Evolutionary conservation across 2,888 invertebrate species (phyloP), one percentile per base, ranked within the genome.

Genomic region (Pseudococcus viburni): DNA sequence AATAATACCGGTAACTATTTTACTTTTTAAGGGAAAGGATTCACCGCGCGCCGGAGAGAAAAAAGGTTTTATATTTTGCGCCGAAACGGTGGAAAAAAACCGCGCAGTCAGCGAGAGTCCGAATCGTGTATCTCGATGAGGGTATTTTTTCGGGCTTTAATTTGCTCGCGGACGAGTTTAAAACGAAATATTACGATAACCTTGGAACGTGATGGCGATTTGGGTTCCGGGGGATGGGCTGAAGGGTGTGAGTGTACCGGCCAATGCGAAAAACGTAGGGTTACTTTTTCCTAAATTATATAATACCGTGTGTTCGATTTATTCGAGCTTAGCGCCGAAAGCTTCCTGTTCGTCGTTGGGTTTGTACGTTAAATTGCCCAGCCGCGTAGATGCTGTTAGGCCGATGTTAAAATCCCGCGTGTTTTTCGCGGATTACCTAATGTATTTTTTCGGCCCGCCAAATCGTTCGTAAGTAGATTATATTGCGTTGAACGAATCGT

Each of bases 1-100:
- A 83, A 83, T 83, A 83, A 83, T 46, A 46, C 42, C 80, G 39
- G 80, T 42, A 83, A 83, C 80, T 42, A 46, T 42, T 83, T 83
- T 46, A 83, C 80, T 83, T 46, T 83, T 15, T 73, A 8, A 33
- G 22, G 22, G 12, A 64, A 22, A 64, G 64, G 64, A 64, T 64
- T 73, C 73, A 19, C 64, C 22, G 15, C 22, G 17, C 0, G 33
- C 7, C 73, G 6, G 42, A 5, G 5, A 5, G 33, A 2, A 33
- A 73, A 73, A 73, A 73, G 73, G 73, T 73, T 73, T 73, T 33
- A 73, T 33, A 33, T 33, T 42, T 26, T 73, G 73, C 17, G 33
- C 33, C 73, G 73, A 73, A 26, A 73, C 7, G 22, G 22, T 19
- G 22, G 11, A 64, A 64, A 64, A 64, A 64, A 64, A 64, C 33